Base-by-base conservation (phyloP, 1,140 invertebrate genomes). In the Cephus cinctus region DNA sequence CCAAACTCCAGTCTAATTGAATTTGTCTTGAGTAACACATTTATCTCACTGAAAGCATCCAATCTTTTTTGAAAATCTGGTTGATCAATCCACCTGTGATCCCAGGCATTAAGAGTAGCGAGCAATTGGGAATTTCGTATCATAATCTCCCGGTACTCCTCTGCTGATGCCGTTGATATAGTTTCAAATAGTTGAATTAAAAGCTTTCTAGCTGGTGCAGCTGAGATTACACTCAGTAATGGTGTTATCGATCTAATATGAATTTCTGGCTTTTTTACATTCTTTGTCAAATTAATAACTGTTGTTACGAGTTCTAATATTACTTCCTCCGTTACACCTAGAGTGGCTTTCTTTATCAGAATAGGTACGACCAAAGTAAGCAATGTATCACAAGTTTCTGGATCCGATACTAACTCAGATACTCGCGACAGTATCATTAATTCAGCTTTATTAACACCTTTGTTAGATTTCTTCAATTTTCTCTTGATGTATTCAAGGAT, bases 11-110 rank as follows among this genome's bases (percentile, higher is more conserved):
- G 36, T 16, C 81, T 81, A 14, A 87, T 69, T 47, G 75, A 63
- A 35, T 79, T 65, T 8, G 65, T 65, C n/a, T 83, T 79, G 6
- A 82, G 62, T 23, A 87, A 69, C 18, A 70, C 50, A 42, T 84
- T 81, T 30, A 95, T 81, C 53, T 78, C 65, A 49, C 83, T 81
- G 40, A 90, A 89, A 0, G 87, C 82, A 41, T 87, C 83, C 9
- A 96, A 69, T 54, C 96, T 79, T 49, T 79, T 80, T 34, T 90
- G 83, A 64, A 90, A 95, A 73, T 98, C 94, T 0, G 95, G 92
- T 64, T 98, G 94, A 53, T 97, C 94, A 5, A 96, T 79, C 82
- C 89, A 89, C 44, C 84, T 83, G 15, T 79, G 75, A 73, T 97
- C 89, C 79, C 84, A 96, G 0, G 94, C 83, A 77, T 98, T 98